Base-by-base conservation (phyloP, 2,888 invertebrate species). In the Aleiodes leptofemur region DNA sequence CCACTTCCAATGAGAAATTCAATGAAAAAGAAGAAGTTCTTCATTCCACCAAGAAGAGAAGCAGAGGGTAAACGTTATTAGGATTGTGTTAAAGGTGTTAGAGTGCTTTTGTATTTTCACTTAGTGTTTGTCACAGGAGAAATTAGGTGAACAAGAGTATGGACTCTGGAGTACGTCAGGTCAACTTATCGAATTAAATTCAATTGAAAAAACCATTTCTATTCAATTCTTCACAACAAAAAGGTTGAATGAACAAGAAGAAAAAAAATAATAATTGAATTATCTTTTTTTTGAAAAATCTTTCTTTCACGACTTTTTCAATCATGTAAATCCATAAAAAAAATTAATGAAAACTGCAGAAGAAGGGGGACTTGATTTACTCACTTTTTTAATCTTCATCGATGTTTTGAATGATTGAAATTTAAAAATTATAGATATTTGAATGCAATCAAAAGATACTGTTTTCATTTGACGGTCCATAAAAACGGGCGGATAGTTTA, bases 401-500 rank as follows among this genome's bases (percentile, higher is more conserved):
- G 43, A 43, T 9, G 7, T 8, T 38, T 38, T 38, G 38, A 38
- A 38, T 43, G 61, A 61, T 14, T 61, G n/a, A 64, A 48, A 43
- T 23, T 9, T 16, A 43, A 14, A 34, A 13, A 13, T 16, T 61
- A 14, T 53, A 3, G 8, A 8, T 53, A 8, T 61, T 61, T 38
- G 3, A 61, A 61, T 61, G 61, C 43, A n/a, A 4, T 61, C n/a
- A 43, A n/a, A 34, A 61, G 14, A 61, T 61, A 14, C 61, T 43
- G 61, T 14, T 61, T 6, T 61, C 29, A 34, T 64, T 64, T 6
- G 8, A 4, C 9, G 16, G 23, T 48, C 16, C 16, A 16, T 11
- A 64, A 64, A 43, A 48, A 16, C 64, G 64, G 64, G 51, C 53
- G 68, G 50, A 68, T 76, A 31, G 23, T 55, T 72, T 66, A 59